Evolutionary conservation across 2,113 vertebrate species (phyloP), one percentile per base, ranked within the genome.

Genomic region (Gallinago media): DNA sequence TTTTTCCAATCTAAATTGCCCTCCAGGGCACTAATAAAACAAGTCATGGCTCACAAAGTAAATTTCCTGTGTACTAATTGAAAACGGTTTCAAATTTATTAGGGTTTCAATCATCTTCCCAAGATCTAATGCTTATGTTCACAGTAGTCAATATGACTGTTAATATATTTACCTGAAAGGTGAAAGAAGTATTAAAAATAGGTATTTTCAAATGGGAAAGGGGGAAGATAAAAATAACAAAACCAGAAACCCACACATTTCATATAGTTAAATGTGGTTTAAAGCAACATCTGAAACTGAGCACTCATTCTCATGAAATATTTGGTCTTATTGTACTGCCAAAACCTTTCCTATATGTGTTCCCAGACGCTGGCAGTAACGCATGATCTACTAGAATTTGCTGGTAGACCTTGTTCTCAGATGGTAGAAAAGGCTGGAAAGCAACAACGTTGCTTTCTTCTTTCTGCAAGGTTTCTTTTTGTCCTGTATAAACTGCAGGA

Each of bases 21-120:
- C 96, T 89, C 91, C 52, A 87, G 82, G 75, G 82, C 73, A 97
- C 76, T 74, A 97, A 91, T 97, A 96, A 96, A 97, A 96, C 62
- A 67, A 97, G 89, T 91, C 85, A 94, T 94, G 50, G 76, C 92
- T 97, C 92, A 96, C 66, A 96, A 97, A 97, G 93, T 96, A 92
- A 97, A 97, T 97, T 97, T 97, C 94, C 92, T 97, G 86, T 89
- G 89, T 94, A 92, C 77, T 96, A 96, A 96, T 94, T 97, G 96
- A 97, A 97, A 93, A 95, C 73, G 72, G 85, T 94, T 97, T 85
- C 78, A 95, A 94, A 96, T 96, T 91, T 96, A 89, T 97, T 92
- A 95, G 94, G 11, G 58, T 56, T 96, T 96, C 82, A 79, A 95
- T 95, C 65, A 95, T 94, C 82, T 77, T 86, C 26, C 78, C 47